These are phyloP conservation scores for Pardosa pseudoannulata DNA, from an alignment of 2,888 invertebrate genomes.

Conservation along the genomic window DNA sequence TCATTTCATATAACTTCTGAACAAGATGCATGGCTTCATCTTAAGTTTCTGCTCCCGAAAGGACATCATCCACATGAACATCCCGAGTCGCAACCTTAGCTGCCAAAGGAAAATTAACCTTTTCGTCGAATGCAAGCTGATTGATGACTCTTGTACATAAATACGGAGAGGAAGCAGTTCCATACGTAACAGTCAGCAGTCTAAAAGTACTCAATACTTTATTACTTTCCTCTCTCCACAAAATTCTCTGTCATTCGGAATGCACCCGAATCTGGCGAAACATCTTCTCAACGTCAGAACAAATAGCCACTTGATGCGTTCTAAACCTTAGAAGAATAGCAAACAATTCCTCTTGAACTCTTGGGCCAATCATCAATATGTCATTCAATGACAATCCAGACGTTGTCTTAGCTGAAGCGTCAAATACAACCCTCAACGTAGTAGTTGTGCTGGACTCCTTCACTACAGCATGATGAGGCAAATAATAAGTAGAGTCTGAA, in stretches of 20 bases:
- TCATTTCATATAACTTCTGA: not conserved
- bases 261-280: not conserved
- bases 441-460: too few species aligned
- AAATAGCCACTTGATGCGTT: not conserved
- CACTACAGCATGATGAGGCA: too few species aligned
- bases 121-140: not conserved
- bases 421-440: too few species aligned
- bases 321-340: too few species aligned
- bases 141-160: not conserved
- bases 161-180: not conserved
- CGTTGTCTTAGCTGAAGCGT: too few species aligned
- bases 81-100: not conserved
- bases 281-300: conserved; percentile 24
- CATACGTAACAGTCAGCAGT: not conserved
- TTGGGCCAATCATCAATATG: too few species aligned
- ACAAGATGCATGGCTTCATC: not conserved
- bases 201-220: too few species aligned
- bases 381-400: too few species aligned
- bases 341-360: too few species aligned
- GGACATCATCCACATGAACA: not conserved
- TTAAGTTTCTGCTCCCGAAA: not conserved
- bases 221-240: too few species aligned
- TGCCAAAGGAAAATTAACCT: not conserved
- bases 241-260: not conserved
- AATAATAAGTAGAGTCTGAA: too few species aligned